Percentiles rank a stretch among this genome's conserved stretches.
Conservation (phyloP, 2,113 vertebrate species). For the Aleadryas rufinucha region DNA sequence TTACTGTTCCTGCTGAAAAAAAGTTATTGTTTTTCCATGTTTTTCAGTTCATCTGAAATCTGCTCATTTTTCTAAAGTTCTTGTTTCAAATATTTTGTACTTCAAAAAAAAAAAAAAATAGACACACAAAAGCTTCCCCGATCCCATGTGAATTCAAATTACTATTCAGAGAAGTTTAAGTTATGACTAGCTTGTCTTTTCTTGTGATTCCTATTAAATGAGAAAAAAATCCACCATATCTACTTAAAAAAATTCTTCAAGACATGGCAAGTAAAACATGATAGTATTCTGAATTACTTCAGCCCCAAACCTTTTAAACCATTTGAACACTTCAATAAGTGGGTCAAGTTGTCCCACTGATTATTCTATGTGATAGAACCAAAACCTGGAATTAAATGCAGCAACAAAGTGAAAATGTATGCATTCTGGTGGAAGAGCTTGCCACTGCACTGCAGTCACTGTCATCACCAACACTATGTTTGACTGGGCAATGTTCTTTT, state of each 20-base stretch:
- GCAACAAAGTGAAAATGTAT: not conserved
- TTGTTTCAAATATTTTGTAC: not conserved
- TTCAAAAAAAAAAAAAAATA: not conserved
- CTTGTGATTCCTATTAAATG: not conserved
- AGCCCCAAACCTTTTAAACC: not conserved
- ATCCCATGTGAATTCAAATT: not conserved
- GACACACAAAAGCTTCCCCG: not conserved
- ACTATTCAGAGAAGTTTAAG: not conserved
- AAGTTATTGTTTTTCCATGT: not conserved
- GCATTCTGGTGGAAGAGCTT: not conserved
- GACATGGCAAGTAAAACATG: not conserved
- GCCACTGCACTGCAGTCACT: not conserved
- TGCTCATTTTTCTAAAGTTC: not conserved
- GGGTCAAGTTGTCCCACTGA: not conserved
- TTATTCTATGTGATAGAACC: not conserved
- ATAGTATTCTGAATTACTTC: not conserved
- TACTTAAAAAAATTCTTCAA: not conserved
- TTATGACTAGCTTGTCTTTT: not conserved
- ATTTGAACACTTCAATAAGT: not conserved
- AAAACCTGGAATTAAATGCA: not conserved
- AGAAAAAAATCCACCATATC: not conserved
- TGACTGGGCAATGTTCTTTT: not conserved
- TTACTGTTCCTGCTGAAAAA: not conserved
- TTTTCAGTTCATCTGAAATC: not conserved
- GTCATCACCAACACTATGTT: not conserved